Evolutionary conservation across 2,113 vertebrate genomes (phyloP).

Genomic region (human): DNA sequence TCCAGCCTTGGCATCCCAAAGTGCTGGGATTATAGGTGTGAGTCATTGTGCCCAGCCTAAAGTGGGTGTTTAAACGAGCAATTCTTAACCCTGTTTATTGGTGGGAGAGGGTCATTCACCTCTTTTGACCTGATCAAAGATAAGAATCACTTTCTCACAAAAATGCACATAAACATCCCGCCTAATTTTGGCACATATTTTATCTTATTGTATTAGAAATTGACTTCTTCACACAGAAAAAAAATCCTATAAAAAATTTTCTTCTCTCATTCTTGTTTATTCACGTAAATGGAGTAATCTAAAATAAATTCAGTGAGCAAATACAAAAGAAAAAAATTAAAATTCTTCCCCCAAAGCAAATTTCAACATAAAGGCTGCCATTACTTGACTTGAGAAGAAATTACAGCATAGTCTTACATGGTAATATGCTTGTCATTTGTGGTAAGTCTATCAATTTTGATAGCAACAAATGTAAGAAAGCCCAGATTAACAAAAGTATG

Average conservation of each 20-base stretch:
- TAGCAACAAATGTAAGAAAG: background rate
- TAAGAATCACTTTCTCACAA: background rate
- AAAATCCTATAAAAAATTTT: background rate
- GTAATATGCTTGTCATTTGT: background rate
- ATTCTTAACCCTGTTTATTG: background rate
- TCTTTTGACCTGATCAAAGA: slow-evolving; percentile 1
- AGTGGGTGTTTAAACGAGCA: background rate
- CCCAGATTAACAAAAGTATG: background rate
- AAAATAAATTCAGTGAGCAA: slow-evolving; percentile 14
- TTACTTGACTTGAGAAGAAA: background rate
- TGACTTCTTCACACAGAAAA: background rate
- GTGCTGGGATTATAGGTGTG: too few species aligned
- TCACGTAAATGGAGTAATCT: background rate
- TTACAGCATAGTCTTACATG: background rate
- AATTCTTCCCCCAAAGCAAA: background rate
- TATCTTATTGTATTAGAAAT: slow-evolving; percentile 16
- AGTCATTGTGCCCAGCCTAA: background rate
- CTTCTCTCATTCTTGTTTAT: background rate
- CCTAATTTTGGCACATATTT: background rate
- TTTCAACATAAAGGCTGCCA: background rate
- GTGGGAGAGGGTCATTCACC: background rate
- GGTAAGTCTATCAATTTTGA: slow-evolving; percentile 38
- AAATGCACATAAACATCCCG: background rate
- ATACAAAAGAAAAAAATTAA: slow-evolving; percentile 21
- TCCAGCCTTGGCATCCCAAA: too few species aligned